Percentiles rank a stretch among this genome's conserved stretches.
These are phyloP conservation scores for Parthenolecanium corni DNA, from an alignment of 2,888 invertebrate genomes.

Conservation along the genomic window DNA sequence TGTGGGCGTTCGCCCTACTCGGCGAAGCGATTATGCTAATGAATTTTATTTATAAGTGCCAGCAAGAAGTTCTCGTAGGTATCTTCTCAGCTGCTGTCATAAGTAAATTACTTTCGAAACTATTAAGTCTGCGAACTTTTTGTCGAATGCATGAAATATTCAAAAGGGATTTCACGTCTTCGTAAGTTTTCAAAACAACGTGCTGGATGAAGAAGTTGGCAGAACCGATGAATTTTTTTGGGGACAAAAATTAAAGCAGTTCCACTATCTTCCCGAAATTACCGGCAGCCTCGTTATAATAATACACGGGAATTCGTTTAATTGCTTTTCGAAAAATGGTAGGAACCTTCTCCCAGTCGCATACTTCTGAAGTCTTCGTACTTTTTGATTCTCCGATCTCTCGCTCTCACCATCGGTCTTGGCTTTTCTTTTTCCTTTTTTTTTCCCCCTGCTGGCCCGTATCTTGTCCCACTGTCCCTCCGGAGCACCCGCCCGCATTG, in stretches of 20 bases:
- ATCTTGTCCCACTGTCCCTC: neutral
- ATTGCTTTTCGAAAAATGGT: constrained; percentile 2
- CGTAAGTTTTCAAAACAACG: neutral
- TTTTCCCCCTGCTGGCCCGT: too few relatives aligned
- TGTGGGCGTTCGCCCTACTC: too few relatives aligned
- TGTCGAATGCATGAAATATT: constrained; percentile 6
- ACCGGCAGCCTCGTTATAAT: neutral
- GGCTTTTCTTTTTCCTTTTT: too few relatives aligned
- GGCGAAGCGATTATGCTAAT: constrained; percentile 10
- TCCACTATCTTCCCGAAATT: constrained; percentile 1
- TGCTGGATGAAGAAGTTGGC: too few relatives aligned
- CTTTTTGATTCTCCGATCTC: too few relatives aligned
- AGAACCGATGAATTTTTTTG: constrained; percentile 1
- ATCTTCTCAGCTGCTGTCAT: neutral
- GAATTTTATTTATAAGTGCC: constrained; percentile 12
- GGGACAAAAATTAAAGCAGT: constrained; percentile 3
- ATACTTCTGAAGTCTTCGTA: too few relatives aligned
- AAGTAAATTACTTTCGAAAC: constrained; percentile 18
- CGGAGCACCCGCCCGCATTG: neutral
- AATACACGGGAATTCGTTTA: constrained; percentile 11
- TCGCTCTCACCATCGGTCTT: too few relatives aligned
- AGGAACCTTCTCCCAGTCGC: neutral
- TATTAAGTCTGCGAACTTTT: constrained; percentile 14
- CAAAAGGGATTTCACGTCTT: neutral
- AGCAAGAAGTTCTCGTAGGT: constrained; percentile 1